Evolutionary conservation across 2,888 invertebrate genomes (phyloP).

Genomic region (Strigamia crassipes): DNA sequence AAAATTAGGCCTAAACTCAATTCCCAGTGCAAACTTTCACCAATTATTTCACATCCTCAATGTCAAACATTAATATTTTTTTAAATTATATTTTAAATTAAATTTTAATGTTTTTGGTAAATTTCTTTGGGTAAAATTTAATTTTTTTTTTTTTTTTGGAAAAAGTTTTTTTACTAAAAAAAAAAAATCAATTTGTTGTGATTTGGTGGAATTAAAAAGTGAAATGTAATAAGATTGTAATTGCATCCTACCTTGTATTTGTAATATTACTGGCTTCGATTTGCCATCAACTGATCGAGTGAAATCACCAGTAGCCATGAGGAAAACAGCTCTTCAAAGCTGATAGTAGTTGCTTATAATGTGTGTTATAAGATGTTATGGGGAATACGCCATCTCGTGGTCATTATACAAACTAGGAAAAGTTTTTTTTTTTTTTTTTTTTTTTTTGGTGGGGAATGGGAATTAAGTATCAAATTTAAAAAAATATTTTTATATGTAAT

Average conservation of each 20-base stretch:
- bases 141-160: too few relatives aligned
- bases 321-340: background rate
- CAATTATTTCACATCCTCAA: too few relatives aligned
- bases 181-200: too few relatives aligned
- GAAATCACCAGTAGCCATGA: constrained; percentile 5
- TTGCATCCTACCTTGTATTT: background rate
- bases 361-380: background rate
- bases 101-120: too few relatives aligned
- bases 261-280: background rate
- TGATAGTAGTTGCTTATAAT: background rate
- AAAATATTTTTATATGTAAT: too few relatives aligned
- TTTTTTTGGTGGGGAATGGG: too few relatives aligned
- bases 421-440: background rate
- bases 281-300: background rate
- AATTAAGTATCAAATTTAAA: too few relatives aligned
- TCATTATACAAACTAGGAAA: background rate
- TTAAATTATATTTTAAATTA: too few relatives aligned
- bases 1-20: background rate
- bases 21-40: background rate
- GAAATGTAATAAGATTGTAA: background rate
- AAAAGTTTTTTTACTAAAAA: too few relatives aligned
- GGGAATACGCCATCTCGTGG: background rate
- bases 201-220: too few relatives aligned
- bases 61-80: too few relatives aligned
- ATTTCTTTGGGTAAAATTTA: too few relatives aligned